A percentile compares a stretch with the other conserved stretches of the same genome.
phyloP scores from a whole-genome alignment of 2,888 invertebrate genomes.

The Oscheius onirici region DNA sequence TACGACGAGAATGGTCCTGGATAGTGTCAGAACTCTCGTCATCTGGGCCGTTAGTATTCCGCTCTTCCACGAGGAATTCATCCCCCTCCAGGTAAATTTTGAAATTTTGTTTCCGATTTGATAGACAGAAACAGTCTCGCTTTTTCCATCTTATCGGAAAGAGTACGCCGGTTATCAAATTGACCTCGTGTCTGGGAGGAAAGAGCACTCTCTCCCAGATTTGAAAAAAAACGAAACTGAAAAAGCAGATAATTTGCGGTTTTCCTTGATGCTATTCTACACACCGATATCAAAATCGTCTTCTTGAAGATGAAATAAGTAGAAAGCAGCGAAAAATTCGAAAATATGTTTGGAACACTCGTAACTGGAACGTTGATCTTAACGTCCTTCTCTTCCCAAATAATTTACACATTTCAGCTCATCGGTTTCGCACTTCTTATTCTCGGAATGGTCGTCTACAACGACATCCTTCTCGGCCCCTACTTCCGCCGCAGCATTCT shows the following conservation, averaged over 20 bases:
- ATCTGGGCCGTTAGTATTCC: slow-evolving; percentile 86
- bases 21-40: slow-evolving; percentile 87
- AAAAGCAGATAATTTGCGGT: not conserved
- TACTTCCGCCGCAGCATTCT: slow-evolving; percentile 55
- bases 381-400: too few species aligned
- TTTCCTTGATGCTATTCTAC: too few species aligned
- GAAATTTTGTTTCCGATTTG: not conserved
- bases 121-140: not conserved
- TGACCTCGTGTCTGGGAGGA: too few species aligned
- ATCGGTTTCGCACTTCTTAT: slow-evolving; percentile 83
- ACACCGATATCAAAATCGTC: too few species aligned
- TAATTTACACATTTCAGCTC: slow-evolving; percentile 69
- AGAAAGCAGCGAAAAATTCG: not conserved
- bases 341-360: not conserved
- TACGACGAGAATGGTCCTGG: slow-evolving; percentile 88
- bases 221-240: not conserved
- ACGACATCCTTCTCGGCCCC: slow-evolving; percentile 70
- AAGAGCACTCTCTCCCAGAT: too few species aligned
- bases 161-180: too few species aligned
- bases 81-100: slow-evolving; percentile 69
- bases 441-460: slow-evolving; percentile 84
- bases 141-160: too few species aligned
- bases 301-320: too few species aligned
- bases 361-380: not conserved
- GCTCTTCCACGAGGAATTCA: slow-evolving; percentile 83